phyloP scores from a whole-genome alignment of 2,888 invertebrate species.

The Hedychridium roseum region DNA sequence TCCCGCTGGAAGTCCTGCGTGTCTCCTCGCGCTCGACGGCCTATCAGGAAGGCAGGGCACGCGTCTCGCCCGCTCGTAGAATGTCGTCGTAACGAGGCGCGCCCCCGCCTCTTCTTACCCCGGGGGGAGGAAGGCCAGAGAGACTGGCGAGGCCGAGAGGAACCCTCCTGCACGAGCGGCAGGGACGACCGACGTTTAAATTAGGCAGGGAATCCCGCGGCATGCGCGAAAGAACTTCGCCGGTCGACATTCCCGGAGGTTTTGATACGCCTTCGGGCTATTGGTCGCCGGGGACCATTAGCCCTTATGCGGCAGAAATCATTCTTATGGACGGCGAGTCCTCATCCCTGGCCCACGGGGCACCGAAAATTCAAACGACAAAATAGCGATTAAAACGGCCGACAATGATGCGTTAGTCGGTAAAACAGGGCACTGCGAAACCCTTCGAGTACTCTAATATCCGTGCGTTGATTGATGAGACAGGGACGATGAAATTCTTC shows the following conservation, averaged over 20 bases:
- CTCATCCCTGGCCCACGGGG: no score
- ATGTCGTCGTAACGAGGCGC: constrained; percentile 63
- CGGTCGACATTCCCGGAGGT: constrained; percentile 52
- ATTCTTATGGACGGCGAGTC: constrained; percentile 33
- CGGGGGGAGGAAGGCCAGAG: constrained; percentile 21
- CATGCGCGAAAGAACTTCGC: constrained; percentile 57
- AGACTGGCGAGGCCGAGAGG: constrained; percentile 30
- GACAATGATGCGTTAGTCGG: no score
- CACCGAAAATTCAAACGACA: no score
- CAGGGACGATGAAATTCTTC: no score
- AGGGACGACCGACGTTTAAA: constrained; percentile 57
- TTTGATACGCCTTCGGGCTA: constrained; percentile 55
- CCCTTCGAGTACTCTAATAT: no score
- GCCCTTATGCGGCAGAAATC: constrained; percentile 51
- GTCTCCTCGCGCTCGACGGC: constrained; percentile 40
- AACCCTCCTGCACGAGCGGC: constrained; percentile 34
- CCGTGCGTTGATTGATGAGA: no score
- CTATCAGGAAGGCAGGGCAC: constrained; percentile 63
- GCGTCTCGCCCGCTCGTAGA: constrained; percentile 59
- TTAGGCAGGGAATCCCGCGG: constrained; percentile 59
- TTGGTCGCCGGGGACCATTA: constrained; percentile 49
- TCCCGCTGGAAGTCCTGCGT: constrained; percentile 40
- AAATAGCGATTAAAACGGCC: no score
- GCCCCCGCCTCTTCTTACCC: constrained; percentile 35
- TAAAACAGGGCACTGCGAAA: no score